phyloP scores from a whole-genome alignment of 92 coral and sea anemone genomes.

The Parazoanthus atlanticus region DNA sequence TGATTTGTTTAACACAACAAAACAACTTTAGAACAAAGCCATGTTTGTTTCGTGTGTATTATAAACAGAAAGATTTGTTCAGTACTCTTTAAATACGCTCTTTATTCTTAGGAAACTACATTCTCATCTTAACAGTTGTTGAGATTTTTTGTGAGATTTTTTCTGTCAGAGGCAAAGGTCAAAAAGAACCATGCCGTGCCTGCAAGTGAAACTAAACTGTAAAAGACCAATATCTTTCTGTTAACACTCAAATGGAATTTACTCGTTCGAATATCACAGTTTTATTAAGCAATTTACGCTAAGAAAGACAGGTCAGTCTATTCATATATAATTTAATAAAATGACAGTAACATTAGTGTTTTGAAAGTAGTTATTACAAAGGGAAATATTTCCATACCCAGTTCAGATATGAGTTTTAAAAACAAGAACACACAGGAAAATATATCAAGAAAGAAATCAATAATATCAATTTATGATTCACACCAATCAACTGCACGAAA shows the following conservation, averaged over 20 bases:
- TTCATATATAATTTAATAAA: neutral
- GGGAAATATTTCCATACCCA: neutral
- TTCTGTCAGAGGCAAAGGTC: neutral
- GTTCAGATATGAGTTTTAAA: too few relatives aligned
- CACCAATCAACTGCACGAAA: neutral
- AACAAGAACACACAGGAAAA: neutral
- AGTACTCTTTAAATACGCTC: neutral
- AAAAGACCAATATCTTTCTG: neutral
- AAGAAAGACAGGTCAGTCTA: neutral
- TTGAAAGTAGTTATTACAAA: too few relatives aligned
- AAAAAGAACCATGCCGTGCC: neutral
- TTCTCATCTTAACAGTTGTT: neutral
- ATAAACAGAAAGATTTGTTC: conserved; percentile 12
- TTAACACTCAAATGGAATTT: neutral
- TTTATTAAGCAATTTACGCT: neutral
- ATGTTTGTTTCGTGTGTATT: conserved; percentile 14
- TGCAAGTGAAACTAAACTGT: neutral
- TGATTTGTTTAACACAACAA: conserved; percentile 29
- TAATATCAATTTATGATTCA: neutral
- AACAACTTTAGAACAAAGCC: conserved; percentile 2
- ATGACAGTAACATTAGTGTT: neutral
- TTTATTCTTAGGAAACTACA: neutral
- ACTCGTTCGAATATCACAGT: neutral
- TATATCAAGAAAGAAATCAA: neutral
- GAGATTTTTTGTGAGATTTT: neutral